Base-by-base conservation (phyloP, 1,140 invertebrate genomes). In the Drosophila oshimai region DNA sequence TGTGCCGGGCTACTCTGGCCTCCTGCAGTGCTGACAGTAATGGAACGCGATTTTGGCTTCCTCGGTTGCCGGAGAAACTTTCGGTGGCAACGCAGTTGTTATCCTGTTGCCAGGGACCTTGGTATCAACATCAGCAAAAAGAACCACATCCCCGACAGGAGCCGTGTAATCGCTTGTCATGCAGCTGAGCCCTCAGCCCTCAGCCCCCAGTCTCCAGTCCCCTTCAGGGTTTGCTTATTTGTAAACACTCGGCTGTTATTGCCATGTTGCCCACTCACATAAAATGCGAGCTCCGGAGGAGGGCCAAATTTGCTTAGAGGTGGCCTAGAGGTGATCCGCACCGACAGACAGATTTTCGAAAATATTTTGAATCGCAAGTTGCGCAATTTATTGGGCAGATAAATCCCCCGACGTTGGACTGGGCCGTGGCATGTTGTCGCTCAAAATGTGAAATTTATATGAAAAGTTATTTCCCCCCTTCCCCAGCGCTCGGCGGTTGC, bases 111-210 rank as follows among this genome's bases (percentile, higher is more conserved):
- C 47, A 53, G 41, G 60, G 46, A 42, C 50, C 60, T 26, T 42
- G 22, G 41, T 37, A 71, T 72, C 65, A 41, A 55, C 64, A 70
- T 57, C 31, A 51, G 33, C 44, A 22, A 28, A 57, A 57, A 36
- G 44, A 54, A 34, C 50, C 36, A 46, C 44, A 34, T 41, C 49
- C 50, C 39, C 50, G 42, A 41, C 53, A 49, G 41, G 46, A 33
- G 80, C 73, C 74, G 64, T 83, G 79, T 83, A 78, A 83, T 83
- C 79, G 74, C 79, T 83, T 84, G 79, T 83, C 79, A 78, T 60
- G 44, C 42, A 57, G 74, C 69, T 78, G 76, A 83, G 78, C 78
- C 65, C 69, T 65, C n/a, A n/a, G n/a, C n/a, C n/a, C n/a, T n/a
- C n/a, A n/a, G 74, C 28, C 57, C 3, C 24, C n/a, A n/a, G n/a